Evolutionary conservation across 2,797 vertebrate species (phyloP).

Genomic region (Muraenolepis orangiensis): DNA sequence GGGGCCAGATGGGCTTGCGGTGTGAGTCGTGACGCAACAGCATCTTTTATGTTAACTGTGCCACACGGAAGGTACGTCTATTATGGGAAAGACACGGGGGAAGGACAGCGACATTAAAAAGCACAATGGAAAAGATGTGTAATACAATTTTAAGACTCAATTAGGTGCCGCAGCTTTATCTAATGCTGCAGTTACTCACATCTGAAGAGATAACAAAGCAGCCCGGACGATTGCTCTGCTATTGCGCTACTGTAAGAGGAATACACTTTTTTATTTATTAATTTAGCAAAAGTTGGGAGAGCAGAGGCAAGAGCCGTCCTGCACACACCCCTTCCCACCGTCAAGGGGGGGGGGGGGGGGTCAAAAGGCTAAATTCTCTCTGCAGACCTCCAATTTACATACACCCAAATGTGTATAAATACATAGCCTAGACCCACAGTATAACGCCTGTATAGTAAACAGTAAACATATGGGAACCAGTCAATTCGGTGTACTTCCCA

Average conservation of each 20-base stretch:
- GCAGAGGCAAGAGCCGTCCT: neutral
- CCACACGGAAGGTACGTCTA: neutral
- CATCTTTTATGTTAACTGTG: neutral
- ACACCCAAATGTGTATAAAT: neutral
- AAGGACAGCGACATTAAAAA: neutral
- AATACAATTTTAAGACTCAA: neutral
- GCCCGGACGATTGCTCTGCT: neutral
- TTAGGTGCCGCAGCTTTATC: neutral
- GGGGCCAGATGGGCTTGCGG: neutral
- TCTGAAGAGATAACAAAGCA: neutral
- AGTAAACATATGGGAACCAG: neutral
- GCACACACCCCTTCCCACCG: neutral
- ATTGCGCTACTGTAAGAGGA: neutral
- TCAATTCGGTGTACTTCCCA: conserved; percentile 24
- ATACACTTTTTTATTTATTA: neutral
- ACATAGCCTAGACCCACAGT: neutral
- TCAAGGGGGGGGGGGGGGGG: neutral
- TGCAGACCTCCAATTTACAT: neutral
- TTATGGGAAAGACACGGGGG: neutral
- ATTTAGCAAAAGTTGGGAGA: neutral
- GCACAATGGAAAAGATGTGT: neutral
- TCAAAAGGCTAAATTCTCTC: neutral
- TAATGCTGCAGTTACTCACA: neutral
- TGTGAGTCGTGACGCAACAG: neutral
- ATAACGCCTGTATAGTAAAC: neutral